Evolutionary conservation across 2,888 invertebrate species (phyloP), one percentile per base, ranked within the genome.

Genomic region (Odontomyia ornata): DNA sequence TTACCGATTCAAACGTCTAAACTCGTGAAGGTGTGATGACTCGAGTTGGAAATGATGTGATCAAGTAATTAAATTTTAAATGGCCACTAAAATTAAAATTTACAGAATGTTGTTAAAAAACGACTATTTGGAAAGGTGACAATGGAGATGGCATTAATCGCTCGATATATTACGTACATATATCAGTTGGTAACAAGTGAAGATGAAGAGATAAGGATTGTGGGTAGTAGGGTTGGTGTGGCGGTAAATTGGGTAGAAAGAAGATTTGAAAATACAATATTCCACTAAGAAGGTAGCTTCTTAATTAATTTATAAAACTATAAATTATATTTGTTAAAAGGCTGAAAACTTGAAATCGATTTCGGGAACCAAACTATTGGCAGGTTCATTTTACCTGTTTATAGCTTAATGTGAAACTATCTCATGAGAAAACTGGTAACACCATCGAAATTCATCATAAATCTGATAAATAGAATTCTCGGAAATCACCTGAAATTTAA

Each of bases 401-500:
- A n/a, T n/a, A n/a, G n/a, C n/a, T n/a, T n/a, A n/a, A n/a, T n/a
- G n/a, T n/a, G n/a, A n/a, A n/a, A n/a, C n/a, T n/a, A n/a, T n/a
- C n/a, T n/a, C n/a, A n/a, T n/a, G n/a, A n/a, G n/a, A n/a, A n/a
- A n/a, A n/a, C n/a, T 64, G 28, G 28, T 28, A 28, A 64, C 28
- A 27, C 28, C 15, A 15, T 13, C n/a, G n/a, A 21, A 11, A 2
- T 1, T 64, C n/a, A n/a, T 30, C 28, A 64, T 64, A 15, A 64
- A 52, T n/a, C 52, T 18, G 52, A 30, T 43, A 21, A 67, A 13
- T 21, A 36, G 46, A 71, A 71, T 71, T 52, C 71, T 27, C 27
- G 25, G 52, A 71, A 47, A 71, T 43, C 67, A 67, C 67, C 67
- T 71, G 71, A 71, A 71, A 47, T 71, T 47, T 13, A 47, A 46